Evolutionary conservation across 2,797 vertebrate species (phyloP).

Genomic region (Rhinella marina): DNA sequence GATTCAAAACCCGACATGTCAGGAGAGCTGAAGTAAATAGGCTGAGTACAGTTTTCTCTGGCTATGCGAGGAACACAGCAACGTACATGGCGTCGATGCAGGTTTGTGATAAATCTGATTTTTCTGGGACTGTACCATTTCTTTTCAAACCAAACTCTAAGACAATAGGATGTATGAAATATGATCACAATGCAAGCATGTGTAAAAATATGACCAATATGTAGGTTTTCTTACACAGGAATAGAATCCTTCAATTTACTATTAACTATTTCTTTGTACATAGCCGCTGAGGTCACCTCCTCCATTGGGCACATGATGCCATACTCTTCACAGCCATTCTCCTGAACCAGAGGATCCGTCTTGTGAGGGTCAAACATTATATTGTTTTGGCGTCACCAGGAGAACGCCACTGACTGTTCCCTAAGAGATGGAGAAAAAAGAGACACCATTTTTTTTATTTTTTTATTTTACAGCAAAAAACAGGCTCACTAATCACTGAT

Average conservation of each 20-base stretch:
- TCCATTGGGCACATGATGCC: slow-evolving; percentile 99
- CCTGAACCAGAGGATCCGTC: slow-evolving; percentile 93
- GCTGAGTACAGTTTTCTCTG: background rate
- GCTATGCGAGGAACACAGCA: background rate
- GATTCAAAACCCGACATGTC: too few species aligned
- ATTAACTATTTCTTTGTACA: slow-evolving; percentile 94
- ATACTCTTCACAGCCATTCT: slow-evolving; percentile 96
- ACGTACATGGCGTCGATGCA: background rate
- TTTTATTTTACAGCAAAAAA: too few species aligned
- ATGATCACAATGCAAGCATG: background rate
- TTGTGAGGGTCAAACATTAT: slow-evolving; percentile 99
- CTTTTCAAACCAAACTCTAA: background rate
- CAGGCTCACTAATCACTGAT: too few species aligned
- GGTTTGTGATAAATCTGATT: too few species aligned
- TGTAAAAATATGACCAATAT: slow-evolving; percentile 13
- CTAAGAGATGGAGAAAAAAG: slow-evolving; percentile 70
- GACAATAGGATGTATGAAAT: background rate
- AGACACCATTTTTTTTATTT: background rate
- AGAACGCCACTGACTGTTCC: slow-evolving; percentile 95
- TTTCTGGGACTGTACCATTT: too few species aligned
- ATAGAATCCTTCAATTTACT: slow-evolving; percentile 91
- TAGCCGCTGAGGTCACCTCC: slow-evolving; percentile 94
- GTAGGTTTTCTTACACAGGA: slow-evolving; percentile 81
- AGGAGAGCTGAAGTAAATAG: background rate
- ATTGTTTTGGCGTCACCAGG: slow-evolving; percentile 97